Conservation (phyloP, 2,113 vertebrate genomes). For the Phaetusa simplex region DNA sequence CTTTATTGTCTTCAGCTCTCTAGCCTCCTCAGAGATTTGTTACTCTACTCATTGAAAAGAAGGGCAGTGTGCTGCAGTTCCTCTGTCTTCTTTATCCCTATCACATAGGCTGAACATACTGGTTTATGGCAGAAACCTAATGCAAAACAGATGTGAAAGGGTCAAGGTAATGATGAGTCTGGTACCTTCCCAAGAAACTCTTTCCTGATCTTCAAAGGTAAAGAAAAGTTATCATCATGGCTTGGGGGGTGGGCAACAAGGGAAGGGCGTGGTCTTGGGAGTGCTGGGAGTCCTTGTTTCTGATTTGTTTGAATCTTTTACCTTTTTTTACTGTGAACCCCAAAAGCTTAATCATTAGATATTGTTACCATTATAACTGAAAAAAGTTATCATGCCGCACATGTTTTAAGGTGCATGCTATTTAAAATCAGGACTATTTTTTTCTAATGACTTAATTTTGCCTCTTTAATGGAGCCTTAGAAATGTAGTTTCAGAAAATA, state of each 20-base stretch:
- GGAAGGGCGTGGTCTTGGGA: background rate
- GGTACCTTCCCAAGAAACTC: background rate
- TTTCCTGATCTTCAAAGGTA: background rate
- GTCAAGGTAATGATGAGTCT: background rate
- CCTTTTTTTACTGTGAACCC: background rate
- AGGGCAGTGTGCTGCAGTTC: background rate
- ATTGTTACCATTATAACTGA: background rate
- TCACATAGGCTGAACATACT: background rate
- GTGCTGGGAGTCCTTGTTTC: background rate
- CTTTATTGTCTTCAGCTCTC: background rate
- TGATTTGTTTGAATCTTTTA: background rate
- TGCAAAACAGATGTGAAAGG: background rate
- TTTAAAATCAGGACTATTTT: background rate
- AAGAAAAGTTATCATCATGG: background rate
- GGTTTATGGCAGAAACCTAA: background rate
- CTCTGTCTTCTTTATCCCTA: background rate
- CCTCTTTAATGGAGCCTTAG: background rate
- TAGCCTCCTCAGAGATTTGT: constrained; percentile 21
- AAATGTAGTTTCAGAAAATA: background rate
- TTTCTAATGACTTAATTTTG: background rate
- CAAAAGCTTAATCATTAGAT: background rate
- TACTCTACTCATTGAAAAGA: background rate
- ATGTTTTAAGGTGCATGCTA: background rate
- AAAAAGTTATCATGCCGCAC: background rate
- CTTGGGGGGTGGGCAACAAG: accelerated